A percentile compares a stretch with the other conserved stretches of the same genome.
phyloP scores from a whole-genome alignment of 2,888 invertebrate species.

The Hetaerina titia region DNA sequence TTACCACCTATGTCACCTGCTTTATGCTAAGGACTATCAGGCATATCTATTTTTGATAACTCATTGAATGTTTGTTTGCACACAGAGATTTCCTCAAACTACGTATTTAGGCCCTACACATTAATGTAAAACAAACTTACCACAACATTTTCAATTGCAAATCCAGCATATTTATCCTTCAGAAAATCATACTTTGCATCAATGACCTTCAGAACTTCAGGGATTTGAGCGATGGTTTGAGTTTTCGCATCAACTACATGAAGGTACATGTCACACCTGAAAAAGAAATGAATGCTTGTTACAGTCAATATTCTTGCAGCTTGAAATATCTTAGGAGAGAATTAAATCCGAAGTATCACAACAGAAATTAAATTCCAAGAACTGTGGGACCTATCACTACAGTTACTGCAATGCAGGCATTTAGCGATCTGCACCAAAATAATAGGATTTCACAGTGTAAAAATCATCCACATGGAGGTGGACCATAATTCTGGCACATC shows the following conservation, averaged over 20 bases:
- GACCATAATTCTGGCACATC: no score
- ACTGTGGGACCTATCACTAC: not conserved
- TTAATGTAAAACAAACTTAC: slow-evolving; percentile 74
- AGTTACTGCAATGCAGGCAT: not conserved
- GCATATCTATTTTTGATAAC: no score
- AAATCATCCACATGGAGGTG: no score
- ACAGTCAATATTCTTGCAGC: slow-evolving; percentile 58
- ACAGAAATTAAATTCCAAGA: not conserved
- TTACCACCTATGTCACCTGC: no score
- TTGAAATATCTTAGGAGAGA: not conserved
- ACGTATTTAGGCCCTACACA: no score
- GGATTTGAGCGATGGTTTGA: slow-evolving; percentile 87
- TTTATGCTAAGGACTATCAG: no score
- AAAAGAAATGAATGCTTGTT: slow-evolving; percentile 70
- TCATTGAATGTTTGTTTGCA: no score
- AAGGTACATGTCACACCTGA: slow-evolving; percentile 91
- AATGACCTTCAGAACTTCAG: slow-evolving; percentile 86
- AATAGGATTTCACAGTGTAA: no score
- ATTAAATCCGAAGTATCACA: no score
- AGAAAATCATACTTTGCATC: slow-evolving; percentile 92
- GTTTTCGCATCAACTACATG: slow-evolving; percentile 88
- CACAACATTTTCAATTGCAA: slow-evolving; percentile 87
- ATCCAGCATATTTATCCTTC: slow-evolving; percentile 87
- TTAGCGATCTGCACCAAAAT: no score
- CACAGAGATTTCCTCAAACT: no score